Conservation (phyloP, 2,797 vertebrate species). For the Danio tinwini region DNA sequence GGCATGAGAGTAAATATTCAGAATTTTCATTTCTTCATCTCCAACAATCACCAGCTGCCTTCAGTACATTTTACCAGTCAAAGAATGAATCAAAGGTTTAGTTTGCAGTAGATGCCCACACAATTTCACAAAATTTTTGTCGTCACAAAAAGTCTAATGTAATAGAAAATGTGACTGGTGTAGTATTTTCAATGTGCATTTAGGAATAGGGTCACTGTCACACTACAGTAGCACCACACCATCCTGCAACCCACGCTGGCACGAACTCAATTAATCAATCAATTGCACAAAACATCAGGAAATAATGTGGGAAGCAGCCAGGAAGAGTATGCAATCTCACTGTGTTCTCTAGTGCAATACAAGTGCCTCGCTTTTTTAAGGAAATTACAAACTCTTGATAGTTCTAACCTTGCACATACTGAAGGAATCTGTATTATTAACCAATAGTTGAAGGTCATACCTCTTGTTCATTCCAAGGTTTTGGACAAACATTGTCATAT, state of each 20-base stretch:
- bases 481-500: background rate
- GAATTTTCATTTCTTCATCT: background rate
- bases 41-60: slow-evolving; percentile 56
- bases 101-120: slow-evolving; percentile 10
- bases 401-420: background rate
- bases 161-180: background rate
- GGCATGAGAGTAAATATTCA: background rate
- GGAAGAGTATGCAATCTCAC: slow-evolving; percentile 10
- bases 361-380: slow-evolving; percentile 43
- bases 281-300: slow-evolving; percentile 5
- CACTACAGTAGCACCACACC: background rate
- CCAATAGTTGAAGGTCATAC: background rate
- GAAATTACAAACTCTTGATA: background rate
- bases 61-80: slow-evolving; percentile 19
- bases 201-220: background rate
- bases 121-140: background rate
- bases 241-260: slow-evolving; percentile 16
- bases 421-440: background rate
- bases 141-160: too few species aligned
- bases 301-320: slow-evolving; percentile 3
- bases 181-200: background rate
- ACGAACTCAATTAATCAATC: slow-evolving; percentile 2
- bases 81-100: background rate
- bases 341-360: slow-evolving; percentile 33
- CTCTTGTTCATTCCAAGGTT: slow-evolving; percentile 40